Evolutionary conservation across 2,797 vertebrate genomes (phyloP).

Genomic region (Phoebastria nigripes): DNA sequence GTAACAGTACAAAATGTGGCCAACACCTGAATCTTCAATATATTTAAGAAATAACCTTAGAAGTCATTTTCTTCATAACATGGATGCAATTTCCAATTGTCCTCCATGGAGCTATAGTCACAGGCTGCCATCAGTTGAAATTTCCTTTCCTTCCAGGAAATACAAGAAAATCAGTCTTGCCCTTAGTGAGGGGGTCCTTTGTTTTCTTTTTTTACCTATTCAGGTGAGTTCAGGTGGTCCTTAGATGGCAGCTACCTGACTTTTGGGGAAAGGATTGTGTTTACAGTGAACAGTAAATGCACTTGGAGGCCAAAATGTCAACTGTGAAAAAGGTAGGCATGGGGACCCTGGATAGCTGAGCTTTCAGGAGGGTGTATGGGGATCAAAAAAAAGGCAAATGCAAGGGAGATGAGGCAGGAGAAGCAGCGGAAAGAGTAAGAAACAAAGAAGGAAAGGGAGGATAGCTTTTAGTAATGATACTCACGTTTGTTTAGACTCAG

Average conservation of each 20-base stretch:
- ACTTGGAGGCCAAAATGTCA: not conserved
- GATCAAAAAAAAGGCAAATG: not conserved
- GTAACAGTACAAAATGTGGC: not conserved
- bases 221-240: not conserved
- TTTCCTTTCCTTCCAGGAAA: not conserved
- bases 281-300: not conserved
- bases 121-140: not conserved
- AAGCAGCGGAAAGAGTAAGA: not conserved
- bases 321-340: not conserved
- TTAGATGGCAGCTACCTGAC: not conserved
- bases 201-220: not conserved
- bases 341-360: too few relatives aligned
- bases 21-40: not conserved
- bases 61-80: not conserved
- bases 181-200: accelerated
- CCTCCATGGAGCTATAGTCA: not conserved
- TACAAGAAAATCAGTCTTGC: not conserved
- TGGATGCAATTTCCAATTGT: not conserved
- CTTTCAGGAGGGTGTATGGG: too few relatives aligned
- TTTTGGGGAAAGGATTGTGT: not conserved
- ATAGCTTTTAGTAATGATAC: not conserved
- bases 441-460: not conserved
- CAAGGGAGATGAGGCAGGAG: not conserved
- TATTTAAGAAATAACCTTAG: not conserved
- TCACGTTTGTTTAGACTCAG: not conserved